A percentile compares a stretch with the other conserved stretches of the same genome.
phyloP scores from a whole-genome alignment of 2,797 vertebrate species.

The Chromis chromis region DNA sequence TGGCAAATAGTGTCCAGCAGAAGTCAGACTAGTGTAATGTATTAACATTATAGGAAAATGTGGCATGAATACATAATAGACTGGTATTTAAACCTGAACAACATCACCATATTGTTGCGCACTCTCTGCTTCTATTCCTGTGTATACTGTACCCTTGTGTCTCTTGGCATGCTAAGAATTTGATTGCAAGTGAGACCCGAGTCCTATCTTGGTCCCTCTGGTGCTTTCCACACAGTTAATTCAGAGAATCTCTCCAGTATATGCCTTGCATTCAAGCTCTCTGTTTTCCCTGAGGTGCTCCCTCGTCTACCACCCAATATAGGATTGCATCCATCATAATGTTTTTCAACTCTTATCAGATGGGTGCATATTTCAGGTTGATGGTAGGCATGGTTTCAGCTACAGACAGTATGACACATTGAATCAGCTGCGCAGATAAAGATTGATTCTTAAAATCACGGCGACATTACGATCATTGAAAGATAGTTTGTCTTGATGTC shows the following conservation, averaged over 20 bases:
- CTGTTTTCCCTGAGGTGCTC: slow-evolving; percentile 56
- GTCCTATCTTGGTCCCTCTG: slow-evolving; percentile 51
- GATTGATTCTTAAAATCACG: slow-evolving; percentile 24
- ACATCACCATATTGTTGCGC: slow-evolving; percentile 1
- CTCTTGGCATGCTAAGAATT: slow-evolving; percentile 36
- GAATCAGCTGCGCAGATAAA: slow-evolving; percentile 12
- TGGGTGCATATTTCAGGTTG: slow-evolving; percentile 37
- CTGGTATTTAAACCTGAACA: slow-evolving; percentile 20
- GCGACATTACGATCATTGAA: slow-evolving; percentile 21
- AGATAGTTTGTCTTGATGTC: slow-evolving; percentile 12
- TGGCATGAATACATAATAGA: slow-evolving; percentile 15
- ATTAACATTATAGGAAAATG: slow-evolving; percentile 29
- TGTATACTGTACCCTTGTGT: slow-evolving; percentile 25
- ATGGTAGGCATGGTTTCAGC: slow-evolving; percentile 27
- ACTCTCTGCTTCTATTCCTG: slow-evolving; percentile 9
- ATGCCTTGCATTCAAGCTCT: slow-evolving; percentile 39
- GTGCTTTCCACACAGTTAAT: slow-evolving; percentile 64
- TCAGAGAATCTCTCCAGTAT: slow-evolving; percentile 55
- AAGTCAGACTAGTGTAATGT: slow-evolving; percentile 78
- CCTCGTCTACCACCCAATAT: slow-evolving; percentile 40
- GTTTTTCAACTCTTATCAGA: slow-evolving; percentile 50
- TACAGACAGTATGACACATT: slow-evolving; percentile 11
- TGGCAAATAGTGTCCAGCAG: slow-evolving; percentile 77
- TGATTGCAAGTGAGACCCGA: slow-evolving; percentile 45
- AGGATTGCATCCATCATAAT: slow-evolving; percentile 71